phyloP scores from a whole-genome alignment of 1,140 invertebrate species.

The Drosophila carrolli region DNA sequence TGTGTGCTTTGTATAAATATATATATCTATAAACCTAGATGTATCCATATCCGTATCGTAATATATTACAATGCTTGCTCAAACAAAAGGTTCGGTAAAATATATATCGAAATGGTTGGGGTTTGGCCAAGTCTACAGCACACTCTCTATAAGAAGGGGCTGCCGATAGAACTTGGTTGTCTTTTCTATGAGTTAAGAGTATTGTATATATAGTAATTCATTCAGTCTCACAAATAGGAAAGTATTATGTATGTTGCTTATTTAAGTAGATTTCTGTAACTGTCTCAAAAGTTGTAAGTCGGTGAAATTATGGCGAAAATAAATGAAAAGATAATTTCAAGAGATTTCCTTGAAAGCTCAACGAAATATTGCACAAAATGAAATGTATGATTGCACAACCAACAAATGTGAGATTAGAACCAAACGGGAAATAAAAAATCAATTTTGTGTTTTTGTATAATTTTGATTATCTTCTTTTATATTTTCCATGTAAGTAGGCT shows the following conservation, averaged over 20 bases:
- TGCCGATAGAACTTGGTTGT: constrained; percentile 3
- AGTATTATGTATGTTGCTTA: constrained; percentile 66
- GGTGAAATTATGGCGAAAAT: constrained; percentile 10
- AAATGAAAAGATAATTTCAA: constrained; percentile 2
- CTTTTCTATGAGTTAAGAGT: constrained; percentile 54
- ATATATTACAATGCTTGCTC: constrained; percentile 45
- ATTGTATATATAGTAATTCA: constrained; percentile 77
- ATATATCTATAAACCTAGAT: constrained; percentile 35
- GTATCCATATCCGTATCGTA: constrained; percentile 24
- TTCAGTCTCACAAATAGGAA: constrained; percentile 83
- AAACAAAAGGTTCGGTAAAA: constrained; percentile 49
- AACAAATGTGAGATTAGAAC: constrained; percentile 51
- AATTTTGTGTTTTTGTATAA: constrained; percentile 68
- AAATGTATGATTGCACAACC: constrained; percentile 45
- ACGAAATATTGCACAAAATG: constrained; percentile 41
- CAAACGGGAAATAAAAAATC: constrained; percentile 63
- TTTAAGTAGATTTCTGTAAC: constrained; percentile 20
- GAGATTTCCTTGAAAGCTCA: not conserved
- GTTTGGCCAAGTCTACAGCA: not conserved
- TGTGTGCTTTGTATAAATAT: constrained; percentile 46
- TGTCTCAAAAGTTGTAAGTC: constrained; percentile 9
- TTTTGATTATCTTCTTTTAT: constrained; percentile 83
- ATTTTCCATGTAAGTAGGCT: constrained; percentile 79
- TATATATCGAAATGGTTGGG: constrained; percentile 47
- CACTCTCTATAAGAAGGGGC: not conserved